A percentile compares a stretch with the other conserved stretches of the same genome.
phyloP scores from a whole-genome alignment of 2,888 invertebrate species.

The Sepioteuthis lessoniana region DNA sequence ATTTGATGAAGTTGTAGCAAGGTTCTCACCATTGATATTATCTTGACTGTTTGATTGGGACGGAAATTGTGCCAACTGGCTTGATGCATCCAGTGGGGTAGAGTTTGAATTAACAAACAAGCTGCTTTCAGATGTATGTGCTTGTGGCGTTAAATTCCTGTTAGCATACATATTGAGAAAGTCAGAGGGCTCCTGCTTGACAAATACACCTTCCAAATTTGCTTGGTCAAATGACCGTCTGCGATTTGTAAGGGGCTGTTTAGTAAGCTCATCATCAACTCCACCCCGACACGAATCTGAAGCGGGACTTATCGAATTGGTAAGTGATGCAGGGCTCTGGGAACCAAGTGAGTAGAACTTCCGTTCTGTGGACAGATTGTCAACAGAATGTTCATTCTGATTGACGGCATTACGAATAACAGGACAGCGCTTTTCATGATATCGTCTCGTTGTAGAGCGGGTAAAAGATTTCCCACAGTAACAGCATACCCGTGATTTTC shows the following conservation, averaged over 20 bases:
- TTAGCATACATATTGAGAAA: constrained; percentile 46
- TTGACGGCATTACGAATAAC: constrained; percentile 64
- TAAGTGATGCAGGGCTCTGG: constrained; percentile 46
- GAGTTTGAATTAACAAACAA: constrained; percentile 36
- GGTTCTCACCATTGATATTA: constrained; percentile 23
- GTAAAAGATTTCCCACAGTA: constrained; percentile 71
- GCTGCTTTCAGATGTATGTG: constrained; percentile 15
- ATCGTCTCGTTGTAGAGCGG: constrained; percentile 70
- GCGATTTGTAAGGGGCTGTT: constrained; percentile 40
- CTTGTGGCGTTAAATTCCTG: neutral
- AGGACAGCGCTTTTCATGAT: constrained; percentile 71
- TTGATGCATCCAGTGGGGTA: neutral
- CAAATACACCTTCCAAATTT: constrained; percentile 42
- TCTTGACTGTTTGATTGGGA: constrained; percentile 45
- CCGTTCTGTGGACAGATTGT: constrained; percentile 40
- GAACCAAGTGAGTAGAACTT: constrained; percentile 40
- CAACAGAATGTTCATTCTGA: constrained; percentile 53
- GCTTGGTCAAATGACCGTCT: constrained; percentile 47
- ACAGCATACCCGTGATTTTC: constrained; percentile 69
- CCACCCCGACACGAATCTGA: constrained; percentile 45
- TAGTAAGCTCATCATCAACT: constrained; percentile 48
- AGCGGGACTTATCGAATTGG: constrained; percentile 47
- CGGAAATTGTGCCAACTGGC: constrained; percentile 43
- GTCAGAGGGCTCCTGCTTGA: constrained; percentile 44
- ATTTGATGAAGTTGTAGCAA: neutral